Evolutionary conservation across 64 coral and sea anemone genomes (phyloP).

Genomic region (Exaiptasia diaphana): DNA sequence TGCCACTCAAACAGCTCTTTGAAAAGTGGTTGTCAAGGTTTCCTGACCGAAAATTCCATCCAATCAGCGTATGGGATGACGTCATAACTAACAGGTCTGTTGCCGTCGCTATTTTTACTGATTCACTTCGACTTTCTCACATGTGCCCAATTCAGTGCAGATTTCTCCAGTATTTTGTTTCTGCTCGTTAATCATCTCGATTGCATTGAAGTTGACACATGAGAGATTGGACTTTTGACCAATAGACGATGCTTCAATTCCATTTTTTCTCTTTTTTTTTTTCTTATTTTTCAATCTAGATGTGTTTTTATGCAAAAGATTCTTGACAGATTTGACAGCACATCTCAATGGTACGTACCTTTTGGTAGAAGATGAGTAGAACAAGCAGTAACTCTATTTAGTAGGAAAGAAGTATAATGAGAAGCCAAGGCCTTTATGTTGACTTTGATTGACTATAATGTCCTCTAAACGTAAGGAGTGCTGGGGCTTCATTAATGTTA

Average conservation of each 20-base stretch:
- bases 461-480: too few relatives aligned
- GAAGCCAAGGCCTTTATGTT: neutral
- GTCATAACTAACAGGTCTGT: constrained; percentile 78
- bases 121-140: too few relatives aligned
- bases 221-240: too few relatives aligned
- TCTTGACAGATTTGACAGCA: constrained; percentile 45
- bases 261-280: neutral
- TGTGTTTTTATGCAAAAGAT: constrained; percentile 66
- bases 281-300: neutral
- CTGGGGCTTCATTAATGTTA: too few relatives aligned
- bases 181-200: too few relatives aligned
- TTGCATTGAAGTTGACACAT: too few relatives aligned
- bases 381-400: too few relatives aligned
- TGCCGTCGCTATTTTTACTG: neutral
- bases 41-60: constrained; percentile 69
- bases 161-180: too few relatives aligned
- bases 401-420: neutral
- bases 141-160: too few relatives aligned
- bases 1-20: constrained; percentile 35
- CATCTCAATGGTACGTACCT: too few relatives aligned
- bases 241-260: neutral
- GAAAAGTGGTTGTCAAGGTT: constrained; percentile 68
- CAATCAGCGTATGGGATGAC: constrained; percentile 87
- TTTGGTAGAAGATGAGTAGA: too few relatives aligned
- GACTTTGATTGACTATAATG: too few relatives aligned